Conservation (phyloP, 2,797 vertebrate genomes). For the Ptychadena robeensis region DNA sequence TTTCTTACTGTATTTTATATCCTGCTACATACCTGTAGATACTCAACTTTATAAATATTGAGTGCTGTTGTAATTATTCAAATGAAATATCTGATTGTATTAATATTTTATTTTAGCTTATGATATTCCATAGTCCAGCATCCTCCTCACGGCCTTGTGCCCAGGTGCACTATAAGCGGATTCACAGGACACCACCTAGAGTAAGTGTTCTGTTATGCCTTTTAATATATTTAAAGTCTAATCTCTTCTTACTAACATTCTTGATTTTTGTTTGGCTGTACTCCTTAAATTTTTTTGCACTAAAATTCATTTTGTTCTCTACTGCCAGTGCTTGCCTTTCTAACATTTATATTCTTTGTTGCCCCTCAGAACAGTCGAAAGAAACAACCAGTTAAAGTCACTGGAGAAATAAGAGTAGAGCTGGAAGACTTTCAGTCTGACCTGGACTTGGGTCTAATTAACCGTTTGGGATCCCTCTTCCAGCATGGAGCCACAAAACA, state of each 20-base stretch:
- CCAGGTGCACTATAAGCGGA: constrained; percentile 83
- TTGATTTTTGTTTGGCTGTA: background rate
- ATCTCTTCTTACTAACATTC: background rate
- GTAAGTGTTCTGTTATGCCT: constrained; percentile 22
- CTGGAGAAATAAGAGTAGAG: constrained; percentile 79
- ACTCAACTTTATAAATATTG: background rate
- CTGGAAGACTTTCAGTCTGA: constrained; percentile 82
- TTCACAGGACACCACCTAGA: constrained; percentile 69
- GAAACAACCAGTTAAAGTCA: constrained; percentile 70
- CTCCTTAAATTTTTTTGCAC: background rate
- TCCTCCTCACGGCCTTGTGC: constrained; percentile 83
- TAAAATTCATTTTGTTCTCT: too few relatives aligned
- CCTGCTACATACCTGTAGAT: too few relatives aligned
- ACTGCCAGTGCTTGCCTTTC: background rate
- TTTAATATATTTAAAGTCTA: background rate
- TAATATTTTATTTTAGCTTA: constrained; percentile 70
- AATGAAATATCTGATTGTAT: background rate
- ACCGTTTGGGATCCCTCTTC: constrained; percentile 78
- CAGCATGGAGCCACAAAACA: constrained; percentile 9
- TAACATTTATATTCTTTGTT: background rate
- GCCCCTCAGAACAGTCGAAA: constrained; percentile 74
- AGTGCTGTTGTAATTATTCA: background rate
- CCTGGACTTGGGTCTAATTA: constrained; percentile 84
- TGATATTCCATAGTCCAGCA: constrained; percentile 85
- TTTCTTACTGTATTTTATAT: too few relatives aligned